Evolutionary conservation across 2,113 vertebrate species (phyloP), one percentile per base, ranked within the genome.

Genomic region (Centropus bengalensis): DNA sequence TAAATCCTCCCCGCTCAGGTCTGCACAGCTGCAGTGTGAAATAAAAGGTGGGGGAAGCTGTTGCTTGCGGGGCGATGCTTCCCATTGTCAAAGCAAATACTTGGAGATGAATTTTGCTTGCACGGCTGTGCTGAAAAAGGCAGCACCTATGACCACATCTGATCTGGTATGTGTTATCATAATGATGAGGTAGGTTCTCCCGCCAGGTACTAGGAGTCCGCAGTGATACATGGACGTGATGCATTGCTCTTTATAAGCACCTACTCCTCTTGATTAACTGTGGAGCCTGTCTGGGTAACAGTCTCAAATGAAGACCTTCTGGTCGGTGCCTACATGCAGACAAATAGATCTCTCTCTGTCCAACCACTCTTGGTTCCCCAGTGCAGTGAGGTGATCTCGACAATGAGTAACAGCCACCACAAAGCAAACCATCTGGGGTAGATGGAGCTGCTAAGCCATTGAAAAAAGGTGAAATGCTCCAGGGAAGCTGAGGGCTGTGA

Each of bases 231-330:
- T 19, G 52, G 42, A 19, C 32, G 21, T 33, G 78, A 33, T 6
- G 2, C 4, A 1, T 27, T 32, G 47, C 80, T 88, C 5, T 44
- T 58, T 20, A 32, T 16, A 62, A 27, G 49, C 27, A 44, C 14
- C n/a, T 45, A 1, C 17, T 33, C 2, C 47, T n/a, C 52, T 9
- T 3, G 38, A 19, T 6, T 7, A 19, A 0, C 28, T 9, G 2
- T 45, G 40, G 32, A 42, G 22, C 18, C 27, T 9, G 5, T 1
- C 33, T 9, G 21, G 42, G 1, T 4, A 3, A 45, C 0, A 9
- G 12, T 38, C 64, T 74, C 20, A 8, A 21, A 28, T 15, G 0
- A 9, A 24, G 32, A 12, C 14, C 10, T 42, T 21, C 2, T 56
- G 1, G 4, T 27, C 44, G 10, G 38, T 42, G 71, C 15, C 51